phyloP scores from a whole-genome alignment of 2,113 vertebrate genomes.

The Tetrax tetrax region DNA sequence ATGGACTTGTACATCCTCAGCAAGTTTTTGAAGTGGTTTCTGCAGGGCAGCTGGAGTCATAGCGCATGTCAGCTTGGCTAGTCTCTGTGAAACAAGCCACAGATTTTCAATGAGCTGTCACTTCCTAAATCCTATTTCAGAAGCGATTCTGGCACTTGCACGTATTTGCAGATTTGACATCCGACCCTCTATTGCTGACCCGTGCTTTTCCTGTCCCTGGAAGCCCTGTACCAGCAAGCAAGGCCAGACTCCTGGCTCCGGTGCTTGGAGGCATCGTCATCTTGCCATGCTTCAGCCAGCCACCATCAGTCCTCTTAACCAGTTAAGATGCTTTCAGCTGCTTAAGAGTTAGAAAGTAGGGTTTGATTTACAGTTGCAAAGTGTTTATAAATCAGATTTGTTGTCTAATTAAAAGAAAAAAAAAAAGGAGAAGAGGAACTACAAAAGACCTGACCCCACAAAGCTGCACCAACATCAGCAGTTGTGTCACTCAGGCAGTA shows the following conservation, averaged over 20 bases:
- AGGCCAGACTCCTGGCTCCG: background rate
- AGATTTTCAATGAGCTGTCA: background rate
- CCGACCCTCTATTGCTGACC: background rate
- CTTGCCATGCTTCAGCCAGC: background rate
- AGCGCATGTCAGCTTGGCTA: rapidly evolving
- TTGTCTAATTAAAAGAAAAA: background rate
- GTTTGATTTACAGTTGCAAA: background rate
- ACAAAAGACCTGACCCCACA: background rate
- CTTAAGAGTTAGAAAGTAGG: background rate
- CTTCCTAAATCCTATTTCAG: background rate
- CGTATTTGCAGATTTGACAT: background rate
- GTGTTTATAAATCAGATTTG: background rate
- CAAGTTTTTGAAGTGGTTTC: slow-evolving; percentile 46
- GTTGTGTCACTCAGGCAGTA: background rate
- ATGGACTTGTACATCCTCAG: background rate
- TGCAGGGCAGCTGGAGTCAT: background rate
- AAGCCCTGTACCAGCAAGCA: background rate
- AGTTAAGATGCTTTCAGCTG: background rate
- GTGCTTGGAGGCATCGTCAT: rapidly evolving
- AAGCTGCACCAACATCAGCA: background rate
- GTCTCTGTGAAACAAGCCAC: background rate
- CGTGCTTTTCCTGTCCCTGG: background rate
- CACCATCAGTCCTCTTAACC: background rate
- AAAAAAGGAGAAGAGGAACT: background rate
- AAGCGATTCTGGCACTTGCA: background rate